A percentile compares a stretch with the other conserved stretches of the same genome.
These are phyloP conservation scores for Alca torda DNA, from an alignment of 2,797 vertebrate genomes.

Conservation along the genomic window DNA sequence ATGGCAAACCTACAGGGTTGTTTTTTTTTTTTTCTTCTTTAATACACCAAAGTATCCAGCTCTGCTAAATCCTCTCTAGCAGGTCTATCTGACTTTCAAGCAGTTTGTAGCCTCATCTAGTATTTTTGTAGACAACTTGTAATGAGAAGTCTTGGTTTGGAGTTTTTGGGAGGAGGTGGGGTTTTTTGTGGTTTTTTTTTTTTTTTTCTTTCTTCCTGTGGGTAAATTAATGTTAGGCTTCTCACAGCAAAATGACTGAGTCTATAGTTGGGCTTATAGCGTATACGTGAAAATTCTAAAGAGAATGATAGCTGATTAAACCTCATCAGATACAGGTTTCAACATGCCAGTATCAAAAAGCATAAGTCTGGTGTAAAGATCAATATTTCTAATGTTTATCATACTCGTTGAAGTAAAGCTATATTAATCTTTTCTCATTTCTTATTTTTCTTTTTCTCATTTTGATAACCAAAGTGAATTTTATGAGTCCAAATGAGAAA, in stretches of 20 bases:
- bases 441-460: not conserved
- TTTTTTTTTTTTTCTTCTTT: accelerated
- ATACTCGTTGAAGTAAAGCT: not conserved
- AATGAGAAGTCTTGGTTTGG: not conserved
- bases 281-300: not conserved
- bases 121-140: not conserved
- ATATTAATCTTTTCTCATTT: not conserved
- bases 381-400: not conserved
- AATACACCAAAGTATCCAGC: not conserved
- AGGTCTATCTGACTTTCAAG: not conserved
- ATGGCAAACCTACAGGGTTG: not conserved
- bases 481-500: not conserved
- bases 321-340: not conserved
- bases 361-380: not conserved
- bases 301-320: not conserved
- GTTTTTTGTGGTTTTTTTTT: accelerated
- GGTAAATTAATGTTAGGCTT: not conserved
- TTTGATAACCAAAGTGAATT: not conserved
- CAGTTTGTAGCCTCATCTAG: not conserved
- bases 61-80: not conserved
- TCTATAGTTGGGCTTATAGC: not conserved
- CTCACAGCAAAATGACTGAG: not conserved
- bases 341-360: not conserved
- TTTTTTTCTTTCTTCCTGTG: not conserved
- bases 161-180: not conserved